Evolutionary conservation across 2,797 vertebrate genomes (phyloP).

Genomic region (Phoeniculus purpureus): DNA sequence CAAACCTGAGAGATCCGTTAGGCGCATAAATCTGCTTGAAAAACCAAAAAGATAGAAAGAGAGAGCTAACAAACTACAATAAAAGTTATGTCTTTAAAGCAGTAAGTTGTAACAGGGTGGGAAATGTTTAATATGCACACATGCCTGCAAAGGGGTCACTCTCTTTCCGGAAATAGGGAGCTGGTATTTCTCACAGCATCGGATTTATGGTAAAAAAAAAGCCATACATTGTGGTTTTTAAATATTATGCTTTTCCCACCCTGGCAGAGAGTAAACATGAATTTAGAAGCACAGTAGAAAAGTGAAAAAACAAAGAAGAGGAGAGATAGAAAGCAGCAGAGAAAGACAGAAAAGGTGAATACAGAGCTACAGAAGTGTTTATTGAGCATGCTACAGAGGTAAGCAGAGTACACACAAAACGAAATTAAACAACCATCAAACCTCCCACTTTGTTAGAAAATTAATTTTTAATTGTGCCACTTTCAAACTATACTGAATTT

Average conservation of each 20-base stretch:
- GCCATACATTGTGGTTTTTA: constrained; percentile 53
- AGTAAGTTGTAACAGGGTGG: constrained; percentile 83
- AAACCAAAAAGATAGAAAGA: constrained; percentile 78
- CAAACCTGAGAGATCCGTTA: constrained; percentile 83
- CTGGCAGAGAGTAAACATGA: constrained; percentile 85
- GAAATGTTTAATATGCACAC: constrained; percentile 76
- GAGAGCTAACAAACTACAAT: constrained; percentile 80
- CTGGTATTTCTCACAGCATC: constrained; percentile 71
- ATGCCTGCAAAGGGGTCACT: constrained; percentile 68
- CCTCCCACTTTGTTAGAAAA: constrained; percentile 91
- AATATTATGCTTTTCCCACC: constrained; percentile 81
- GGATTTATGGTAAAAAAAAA: constrained; percentile 71
- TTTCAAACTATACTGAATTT: constrained; percentile 89
- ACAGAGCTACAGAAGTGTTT: constrained; percentile 95
- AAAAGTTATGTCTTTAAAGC: constrained; percentile 82
- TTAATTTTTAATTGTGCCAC: constrained; percentile 94
- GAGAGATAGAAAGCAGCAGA: constrained; percentile 87
- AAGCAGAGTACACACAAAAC: constrained; percentile 89
- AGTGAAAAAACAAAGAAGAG: constrained; percentile 80
- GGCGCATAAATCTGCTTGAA: constrained; percentile 77
- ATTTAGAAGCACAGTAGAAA: constrained; percentile 84
- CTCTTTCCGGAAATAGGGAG: constrained; percentile 65
- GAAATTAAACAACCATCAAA: constrained; percentile 89
- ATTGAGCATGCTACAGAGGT: constrained; percentile 99
- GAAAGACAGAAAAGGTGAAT: constrained; percentile 88